Evolutionary conservation across 2,888 invertebrate genomes (phyloP).

Genomic region (Bembecia ichneumoniformis): DNA sequence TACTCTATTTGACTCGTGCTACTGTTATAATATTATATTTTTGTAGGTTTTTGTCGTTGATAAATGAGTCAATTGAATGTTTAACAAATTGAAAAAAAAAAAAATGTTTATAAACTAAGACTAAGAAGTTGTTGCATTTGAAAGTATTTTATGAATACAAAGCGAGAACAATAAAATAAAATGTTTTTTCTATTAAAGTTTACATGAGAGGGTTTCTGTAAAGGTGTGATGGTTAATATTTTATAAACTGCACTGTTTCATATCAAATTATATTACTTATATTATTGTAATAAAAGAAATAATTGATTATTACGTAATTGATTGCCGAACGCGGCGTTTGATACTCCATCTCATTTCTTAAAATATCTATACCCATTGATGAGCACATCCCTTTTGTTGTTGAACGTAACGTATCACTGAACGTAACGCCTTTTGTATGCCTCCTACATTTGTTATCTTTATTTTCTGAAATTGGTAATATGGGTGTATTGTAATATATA

Average conservation of each 20-base stretch:
- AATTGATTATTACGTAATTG: constrained; percentile 22
- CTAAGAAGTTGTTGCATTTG: constrained; percentile 72
- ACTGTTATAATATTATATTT: constrained; percentile 65
- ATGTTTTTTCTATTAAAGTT: constrained; percentile 69
- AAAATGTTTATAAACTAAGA: constrained; percentile 67
- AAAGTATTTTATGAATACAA: constrained; percentile 71
- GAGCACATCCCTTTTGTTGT: not conserved
- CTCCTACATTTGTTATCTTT: constrained; percentile 19
- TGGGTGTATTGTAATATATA: constrained; percentile 31
- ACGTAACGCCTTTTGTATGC: too few species aligned
- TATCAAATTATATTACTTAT: constrained; percentile 56
- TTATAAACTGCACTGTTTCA: constrained; percentile 59
- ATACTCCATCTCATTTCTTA: constrained; percentile 64
- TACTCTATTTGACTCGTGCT: constrained; percentile 61
- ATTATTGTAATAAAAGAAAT: constrained; percentile 31
- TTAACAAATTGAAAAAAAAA: constrained; percentile 64
- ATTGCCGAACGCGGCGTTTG: constrained; percentile 41
- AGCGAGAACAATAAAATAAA: constrained; percentile 70
- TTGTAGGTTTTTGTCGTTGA: constrained; percentile 71
- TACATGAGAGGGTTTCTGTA: constrained; percentile 58
- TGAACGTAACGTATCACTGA: too few species aligned
- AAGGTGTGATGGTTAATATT: constrained; percentile 44
- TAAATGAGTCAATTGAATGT: constrained; percentile 71
- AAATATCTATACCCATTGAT: constrained; percentile 14
- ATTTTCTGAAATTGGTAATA: constrained; percentile 41